Evolutionary conservation across 2,113 vertebrate species (phyloP).

Genomic region (Austrofundulus limnaeus): DNA sequence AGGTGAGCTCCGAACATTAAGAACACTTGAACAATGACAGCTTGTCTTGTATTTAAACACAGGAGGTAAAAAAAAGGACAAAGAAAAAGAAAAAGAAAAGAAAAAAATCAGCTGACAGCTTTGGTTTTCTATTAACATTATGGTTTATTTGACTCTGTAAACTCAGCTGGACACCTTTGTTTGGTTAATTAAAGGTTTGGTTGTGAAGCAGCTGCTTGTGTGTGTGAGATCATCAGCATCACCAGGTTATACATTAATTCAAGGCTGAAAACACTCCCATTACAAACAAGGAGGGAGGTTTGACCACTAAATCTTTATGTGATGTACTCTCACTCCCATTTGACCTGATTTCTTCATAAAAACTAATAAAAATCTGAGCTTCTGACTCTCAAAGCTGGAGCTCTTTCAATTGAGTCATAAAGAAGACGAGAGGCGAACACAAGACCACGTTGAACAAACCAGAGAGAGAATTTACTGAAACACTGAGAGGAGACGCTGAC

Average conservation of each 20-base stretch:
- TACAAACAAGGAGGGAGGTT: constrained; percentile 12
- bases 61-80: no score
- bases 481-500: neutral
- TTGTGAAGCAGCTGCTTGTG: neutral
- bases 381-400: constrained; percentile 4
- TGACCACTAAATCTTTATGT: constrained; percentile 13
- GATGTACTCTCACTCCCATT: constrained; percentile 7
- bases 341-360: constrained; percentile 14
- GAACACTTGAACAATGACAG: no score
- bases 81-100: no score
- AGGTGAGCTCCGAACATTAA: no score
- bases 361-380: constrained; percentile 1
- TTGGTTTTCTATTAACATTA: no score
- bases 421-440: constrained; percentile 8
- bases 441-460: neutral
- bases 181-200: no score
- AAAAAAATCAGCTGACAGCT: no score
- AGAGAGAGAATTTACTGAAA: neutral
- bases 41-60: no score
- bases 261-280: constrained; percentile 16
- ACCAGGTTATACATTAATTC: constrained; percentile 71
- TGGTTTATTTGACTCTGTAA: no score
- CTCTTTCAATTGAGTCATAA: constrained; percentile 5
- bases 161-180: no score
- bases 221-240: constrained; percentile 8